Base-by-base conservation (phyloP, 2,888 invertebrate species). In the Sesia bembeciformis region DNA sequence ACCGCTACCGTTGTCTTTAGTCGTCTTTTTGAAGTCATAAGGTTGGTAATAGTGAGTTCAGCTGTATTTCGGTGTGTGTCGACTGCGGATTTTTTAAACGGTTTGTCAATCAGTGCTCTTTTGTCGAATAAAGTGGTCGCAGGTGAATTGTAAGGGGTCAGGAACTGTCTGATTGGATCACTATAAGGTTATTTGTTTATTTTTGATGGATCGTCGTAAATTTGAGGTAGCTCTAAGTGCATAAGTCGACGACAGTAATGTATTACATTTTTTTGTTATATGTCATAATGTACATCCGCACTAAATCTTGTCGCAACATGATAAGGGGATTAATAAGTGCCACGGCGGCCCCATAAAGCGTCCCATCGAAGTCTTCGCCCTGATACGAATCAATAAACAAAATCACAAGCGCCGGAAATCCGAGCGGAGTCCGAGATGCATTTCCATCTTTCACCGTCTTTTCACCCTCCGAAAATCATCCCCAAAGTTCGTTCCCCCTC, bases 371-470 rank as follows among this genome's bases (percentile, higher is more conserved):
- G 70, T 67, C 71, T 72, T 74, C 62, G 65, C 58, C 63, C 64
- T 75, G 78, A 81, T 79, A 77, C 80, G 79, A 88, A 88, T 88
- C 88, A 86, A 89, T 89, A 88, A 88, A 84, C 84, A 84, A 87
- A 86, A 87, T 89, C 87, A 84, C 82, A 71, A 81, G 79, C 84
- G 74, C 80, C 84, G 88, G 88, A 89, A 87, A 88, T 87, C 87
- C 86, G 87, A 85, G 81, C 85, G 74, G 74, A 82, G 81, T 84
- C 78, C 80, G 80, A 86, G 85, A 88, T 89, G 88, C 87, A 89
- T 85, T 88, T 87, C 87, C 87, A 87, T 86, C 85, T 84, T 85
- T 83, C 85, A 82, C 77, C 82, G 84, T 84, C 83, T 84, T 78
- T 81, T 82, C 86, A 87, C 88, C 88, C 88, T 86, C 84, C 85